Conservation (phyloP, 2,888 invertebrate species). For the Apomyelois bistriatella region DNA sequence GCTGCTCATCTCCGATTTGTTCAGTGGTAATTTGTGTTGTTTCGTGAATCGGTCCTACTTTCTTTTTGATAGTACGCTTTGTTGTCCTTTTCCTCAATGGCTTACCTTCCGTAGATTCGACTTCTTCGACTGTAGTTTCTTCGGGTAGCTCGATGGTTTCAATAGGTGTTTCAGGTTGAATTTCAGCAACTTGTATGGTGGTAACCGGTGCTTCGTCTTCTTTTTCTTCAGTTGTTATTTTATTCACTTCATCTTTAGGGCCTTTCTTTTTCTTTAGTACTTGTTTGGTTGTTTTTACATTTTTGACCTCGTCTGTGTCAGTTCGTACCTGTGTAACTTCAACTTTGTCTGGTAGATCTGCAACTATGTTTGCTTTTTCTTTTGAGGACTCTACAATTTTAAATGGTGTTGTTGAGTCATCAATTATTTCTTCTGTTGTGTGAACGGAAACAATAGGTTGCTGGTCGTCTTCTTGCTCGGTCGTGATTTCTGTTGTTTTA, state of each 20-base stretch:
- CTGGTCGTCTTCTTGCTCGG: conserved; percentile 21
- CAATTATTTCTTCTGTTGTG: conserved; percentile 29
- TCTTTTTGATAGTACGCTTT: conserved; percentile 23
- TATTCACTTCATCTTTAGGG: conserved; percentile 27
- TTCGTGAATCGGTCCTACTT: conserved; percentile 20
- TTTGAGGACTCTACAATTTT: too few species aligned
- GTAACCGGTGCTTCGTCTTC: conserved; percentile 37
- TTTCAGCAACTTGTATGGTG: conserved; percentile 30
- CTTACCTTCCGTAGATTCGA: conserved; percentile 22
- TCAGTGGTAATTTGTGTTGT: conserved; percentile 37
- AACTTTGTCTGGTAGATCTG: conserved; percentile 21
- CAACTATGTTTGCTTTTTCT: conserved; percentile 25
- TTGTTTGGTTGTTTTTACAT: conserved; percentile 34
- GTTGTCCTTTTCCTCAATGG: conserved; percentile 21
- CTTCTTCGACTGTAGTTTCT: conserved; percentile 26
- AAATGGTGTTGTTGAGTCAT: conserved; percentile 30
- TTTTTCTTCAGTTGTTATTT: conserved; percentile 36
- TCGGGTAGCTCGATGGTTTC: conserved; percentile 27
- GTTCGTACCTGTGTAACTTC: conserved; percentile 13
- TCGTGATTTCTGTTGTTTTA: conserved; percentile 25
- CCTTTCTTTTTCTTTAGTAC: conserved; percentile 39
- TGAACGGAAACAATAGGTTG: conserved; percentile 35
- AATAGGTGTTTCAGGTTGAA: conserved; percentile 21
- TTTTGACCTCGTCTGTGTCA: conserved; percentile 30
- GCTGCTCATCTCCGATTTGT: conserved; percentile 22